phyloP scores from a whole-genome alignment of 2,113 vertebrate species.

The Xyrauchen texanus region DNA sequence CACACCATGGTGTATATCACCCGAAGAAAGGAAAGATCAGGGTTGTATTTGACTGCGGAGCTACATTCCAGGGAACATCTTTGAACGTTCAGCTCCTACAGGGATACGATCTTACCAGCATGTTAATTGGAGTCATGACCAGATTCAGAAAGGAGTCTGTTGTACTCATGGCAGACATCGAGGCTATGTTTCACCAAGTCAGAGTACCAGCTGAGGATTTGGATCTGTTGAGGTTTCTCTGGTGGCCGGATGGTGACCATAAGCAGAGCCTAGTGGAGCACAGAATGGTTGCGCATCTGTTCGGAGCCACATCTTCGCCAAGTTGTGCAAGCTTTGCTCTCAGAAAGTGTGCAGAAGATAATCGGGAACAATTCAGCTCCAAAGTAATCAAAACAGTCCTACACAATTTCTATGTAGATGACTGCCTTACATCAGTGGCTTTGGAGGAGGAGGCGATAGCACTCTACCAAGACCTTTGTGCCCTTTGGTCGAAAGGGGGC shows the following conservation, averaged over 20 bases:
- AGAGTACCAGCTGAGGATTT: slow-evolving; percentile 6
- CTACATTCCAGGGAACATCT: slow-evolving; percentile 20
- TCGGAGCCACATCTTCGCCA: too few relatives aligned
- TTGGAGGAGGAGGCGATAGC: background rate
- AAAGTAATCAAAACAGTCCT: background rate
- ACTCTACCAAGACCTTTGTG: background rate
- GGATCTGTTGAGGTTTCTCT: slow-evolving; percentile 42
- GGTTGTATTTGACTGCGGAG: slow-evolving; percentile 36
- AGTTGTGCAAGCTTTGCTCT: too few relatives aligned
- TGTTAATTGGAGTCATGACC: slow-evolving; percentile 33
- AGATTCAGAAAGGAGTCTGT: slow-evolving; percentile 40
- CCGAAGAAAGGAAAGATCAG: background rate
- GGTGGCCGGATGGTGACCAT: slow-evolving; percentile 43
- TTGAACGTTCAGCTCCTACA: slow-evolving; percentile 35
- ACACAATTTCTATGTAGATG: slow-evolving; percentile 22
- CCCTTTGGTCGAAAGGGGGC: slow-evolving; percentile 7
- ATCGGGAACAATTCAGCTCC: too few relatives aligned
- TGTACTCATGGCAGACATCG: slow-evolving; percentile 22
- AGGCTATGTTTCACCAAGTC: slow-evolving; percentile 10
- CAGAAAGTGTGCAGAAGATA: too few relatives aligned
- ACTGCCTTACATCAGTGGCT: slow-evolving; percentile 6
- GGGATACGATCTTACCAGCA: slow-evolving; percentile 15
- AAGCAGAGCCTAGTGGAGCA: too few relatives aligned
- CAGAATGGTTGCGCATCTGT: too few relatives aligned
- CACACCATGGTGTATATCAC: slow-evolving; percentile 6